phyloP scores from a whole-genome alignment of 1,140 invertebrate genomes.

The Planococcus citri region DNA sequence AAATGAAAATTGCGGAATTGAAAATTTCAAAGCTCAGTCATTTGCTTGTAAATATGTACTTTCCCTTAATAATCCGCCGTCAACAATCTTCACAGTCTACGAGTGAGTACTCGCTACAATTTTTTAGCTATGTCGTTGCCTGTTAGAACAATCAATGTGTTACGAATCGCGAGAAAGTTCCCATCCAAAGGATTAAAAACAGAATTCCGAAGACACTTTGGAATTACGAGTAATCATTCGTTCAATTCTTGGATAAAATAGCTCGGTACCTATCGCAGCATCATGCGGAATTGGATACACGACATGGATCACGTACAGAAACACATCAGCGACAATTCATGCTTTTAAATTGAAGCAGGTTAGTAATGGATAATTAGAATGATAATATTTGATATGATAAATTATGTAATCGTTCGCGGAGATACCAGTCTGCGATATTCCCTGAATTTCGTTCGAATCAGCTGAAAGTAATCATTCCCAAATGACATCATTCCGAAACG shows the following conservation, averaged over 20 bases:
- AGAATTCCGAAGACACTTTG: background rate
- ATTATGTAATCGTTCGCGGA: too few relatives aligned
- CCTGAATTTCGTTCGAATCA: too few relatives aligned
- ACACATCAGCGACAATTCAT: background rate
- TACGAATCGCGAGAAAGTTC: background rate
- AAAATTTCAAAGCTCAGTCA: too few relatives aligned
- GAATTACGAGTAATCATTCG: background rate
- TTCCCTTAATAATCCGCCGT: too few relatives aligned
- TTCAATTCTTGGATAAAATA: background rate
- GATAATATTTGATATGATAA: too few relatives aligned
- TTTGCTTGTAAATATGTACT: too few relatives aligned
- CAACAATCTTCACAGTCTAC: too few relatives aligned
- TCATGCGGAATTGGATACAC: background rate
- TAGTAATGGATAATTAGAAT: background rate
- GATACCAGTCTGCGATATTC: too few relatives aligned
- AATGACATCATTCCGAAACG: too few relatives aligned
- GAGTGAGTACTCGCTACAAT: too few relatives aligned
- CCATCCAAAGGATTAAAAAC: background rate
- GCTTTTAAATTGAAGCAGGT: background rate
- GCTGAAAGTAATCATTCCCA: too few relatives aligned
- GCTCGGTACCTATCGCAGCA: background rate
- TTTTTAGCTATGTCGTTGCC: background rate
- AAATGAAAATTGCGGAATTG: too few relatives aligned
- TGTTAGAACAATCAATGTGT: background rate
- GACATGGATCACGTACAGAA: background rate